Evolutionary conservation across 2,888 invertebrate genomes (phyloP).

Genomic region (Blera fallax): DNA sequence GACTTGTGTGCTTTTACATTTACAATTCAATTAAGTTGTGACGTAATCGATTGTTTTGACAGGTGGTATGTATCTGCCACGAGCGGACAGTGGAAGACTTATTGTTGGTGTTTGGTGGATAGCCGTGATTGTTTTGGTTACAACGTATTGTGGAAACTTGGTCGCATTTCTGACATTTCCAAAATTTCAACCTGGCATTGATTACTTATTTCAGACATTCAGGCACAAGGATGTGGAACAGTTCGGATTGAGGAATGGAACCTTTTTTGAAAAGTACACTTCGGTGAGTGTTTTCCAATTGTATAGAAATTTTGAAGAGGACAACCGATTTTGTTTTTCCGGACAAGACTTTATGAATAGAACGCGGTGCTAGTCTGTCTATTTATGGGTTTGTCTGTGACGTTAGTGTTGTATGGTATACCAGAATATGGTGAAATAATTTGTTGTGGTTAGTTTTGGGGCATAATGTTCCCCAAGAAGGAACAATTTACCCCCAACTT

Average conservation of each 20-base stretch:
- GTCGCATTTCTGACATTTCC: constrained; percentile 97
- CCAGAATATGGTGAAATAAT: no score
- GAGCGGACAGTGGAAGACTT: constrained; percentile 92
- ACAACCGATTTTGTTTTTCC: no score
- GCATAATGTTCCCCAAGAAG: no score
- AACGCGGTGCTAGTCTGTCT: no score
- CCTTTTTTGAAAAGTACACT: constrained; percentile 88
- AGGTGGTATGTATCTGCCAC: constrained; percentile 94
- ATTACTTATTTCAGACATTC: constrained; percentile 81
- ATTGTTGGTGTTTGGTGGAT: constrained; percentile 96
- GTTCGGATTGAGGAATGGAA: constrained; percentile 90
- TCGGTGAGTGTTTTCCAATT: no score
- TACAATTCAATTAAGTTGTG: neutral
- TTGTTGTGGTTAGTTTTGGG: no score
- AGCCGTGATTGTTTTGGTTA: constrained; percentile 93
- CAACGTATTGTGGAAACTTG: constrained; percentile 95
- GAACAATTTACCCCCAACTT: no score
- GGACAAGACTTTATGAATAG: no score
- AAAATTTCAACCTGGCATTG: constrained; percentile 82
- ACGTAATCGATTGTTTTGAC: constrained; percentile 17
- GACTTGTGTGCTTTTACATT: neutral
- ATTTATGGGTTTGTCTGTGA: no score
- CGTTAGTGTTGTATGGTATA: no score
- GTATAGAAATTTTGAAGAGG: no score
- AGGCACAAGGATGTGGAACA: constrained; percentile 83